Base-by-base conservation (phyloP, 2,797 vertebrate species). In the Morus bassanus region DNA sequence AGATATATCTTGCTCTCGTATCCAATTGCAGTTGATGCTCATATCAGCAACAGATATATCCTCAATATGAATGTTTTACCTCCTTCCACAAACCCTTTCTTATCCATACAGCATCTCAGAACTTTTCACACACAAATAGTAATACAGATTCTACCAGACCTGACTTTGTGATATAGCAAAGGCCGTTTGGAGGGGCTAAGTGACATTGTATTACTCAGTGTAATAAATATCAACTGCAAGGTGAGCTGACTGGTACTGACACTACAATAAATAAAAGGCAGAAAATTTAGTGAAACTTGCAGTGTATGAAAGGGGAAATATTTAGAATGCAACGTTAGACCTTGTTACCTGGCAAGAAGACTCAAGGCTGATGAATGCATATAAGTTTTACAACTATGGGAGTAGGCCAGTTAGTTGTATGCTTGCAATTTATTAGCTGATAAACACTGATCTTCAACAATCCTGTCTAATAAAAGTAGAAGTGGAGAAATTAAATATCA, bases 181-280 rank as follows among this genome's bases (percentile, higher is more conserved):
- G 88, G 39, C 60, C 13, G 25, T 85, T 89, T 91, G 75, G 89
- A 94, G 77, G 63, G 78, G n/a, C 31, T 72, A 69, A 88, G 35
- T 64, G 63, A 88, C 79, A 85, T 95, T 3, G 13, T 88, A 53
- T 85, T 92, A 89, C 60, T 91, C 60, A 53, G 41, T 6, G 22
- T 76, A 88, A 95, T 96, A 97, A 97, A 93, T 57, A 90, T 46
- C 46, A 93, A 23, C 48, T 95, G 51, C 92, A 95, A 97, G 83
- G 46, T 79, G 64, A 82, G 37, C 54, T 89, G 65, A 54, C 68
- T 85, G 45, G 51, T 92, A 77, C 88, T 88, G 57, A 64, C 90
- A 51, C 41, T 64, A 63, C 22, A 85, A 9, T 88, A 88, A 94
- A 96, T 68, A 73, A 59, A 89, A 41, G 39, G n/a, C 31, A 92